Percentiles rank a stretch among this genome's conserved stretches.
These are phyloP conservation scores for Cheilosia scutellata DNA, from an alignment of 2,888 invertebrate species.

Conservation along the genomic window DNA sequence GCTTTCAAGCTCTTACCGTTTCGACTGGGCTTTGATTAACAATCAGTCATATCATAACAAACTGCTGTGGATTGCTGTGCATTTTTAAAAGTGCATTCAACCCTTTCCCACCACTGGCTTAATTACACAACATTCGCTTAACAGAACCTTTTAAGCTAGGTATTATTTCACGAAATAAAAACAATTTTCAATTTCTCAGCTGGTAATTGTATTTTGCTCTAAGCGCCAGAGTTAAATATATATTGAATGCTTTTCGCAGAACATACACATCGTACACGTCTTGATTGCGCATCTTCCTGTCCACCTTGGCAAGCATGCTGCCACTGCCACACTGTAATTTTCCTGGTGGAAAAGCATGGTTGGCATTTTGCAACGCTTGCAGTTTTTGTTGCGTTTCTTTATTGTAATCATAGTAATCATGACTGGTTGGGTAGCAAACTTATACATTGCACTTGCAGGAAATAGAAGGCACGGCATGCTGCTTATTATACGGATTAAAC, in stretches of 20 bases:
- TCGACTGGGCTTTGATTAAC: too few relatives aligned
- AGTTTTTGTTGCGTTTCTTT: conserved; percentile 11
- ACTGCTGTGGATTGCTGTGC: not conserved
- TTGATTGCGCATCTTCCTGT: conserved; percentile 9
- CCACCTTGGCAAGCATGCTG: not conserved
- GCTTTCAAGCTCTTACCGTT: too few relatives aligned
- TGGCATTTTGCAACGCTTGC: conserved; percentile 15
- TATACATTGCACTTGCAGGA: not conserved
- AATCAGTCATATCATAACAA: too few relatives aligned
- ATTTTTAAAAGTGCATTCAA: not conserved
- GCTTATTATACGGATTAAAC: not conserved
- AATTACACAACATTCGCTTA: not conserved
- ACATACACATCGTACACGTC: conserved; percentile 3
- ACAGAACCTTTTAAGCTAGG: not conserved
- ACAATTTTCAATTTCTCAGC: conserved; percentile 15
- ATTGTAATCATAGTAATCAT: conserved; percentile 54
- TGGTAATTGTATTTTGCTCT: conserved; percentile 22
- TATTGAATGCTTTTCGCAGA: conserved; percentile 21
- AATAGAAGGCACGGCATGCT: not conserved
- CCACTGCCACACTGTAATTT: conserved; percentile 42
- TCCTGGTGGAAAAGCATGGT: not conserved
- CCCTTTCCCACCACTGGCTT: not conserved
- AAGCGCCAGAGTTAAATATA: conserved; percentile 34
- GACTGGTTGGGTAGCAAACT: conserved; percentile 20
- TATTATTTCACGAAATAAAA: conserved; percentile 24